Percentiles rank a stretch among this genome's conserved stretches.
phyloP scores from a whole-genome alignment of 1,140 invertebrate species.

The Drosophila virilis region DNA sequence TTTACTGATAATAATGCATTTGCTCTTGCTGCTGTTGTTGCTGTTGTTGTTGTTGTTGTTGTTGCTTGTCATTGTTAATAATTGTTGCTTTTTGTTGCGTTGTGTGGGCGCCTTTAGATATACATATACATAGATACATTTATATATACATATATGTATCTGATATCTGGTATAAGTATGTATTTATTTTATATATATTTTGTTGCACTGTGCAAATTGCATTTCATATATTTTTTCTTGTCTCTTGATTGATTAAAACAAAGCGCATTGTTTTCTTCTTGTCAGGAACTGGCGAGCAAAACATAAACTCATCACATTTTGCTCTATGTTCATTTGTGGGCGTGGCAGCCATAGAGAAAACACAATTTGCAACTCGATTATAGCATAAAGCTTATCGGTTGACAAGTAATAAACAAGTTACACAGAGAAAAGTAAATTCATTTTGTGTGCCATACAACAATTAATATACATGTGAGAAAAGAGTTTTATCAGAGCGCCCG shows the following conservation, averaged over 20 bases:
- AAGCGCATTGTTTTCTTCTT: slow-evolving; percentile 26
- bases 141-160: slow-evolving; percentile 42
- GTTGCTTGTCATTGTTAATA: slow-evolving; percentile 67
- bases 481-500: too few species aligned
- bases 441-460: neutral
- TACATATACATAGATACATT: slow-evolving; percentile 23
- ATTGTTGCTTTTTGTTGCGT: slow-evolving; percentile 73
- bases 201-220: slow-evolving; percentile 22
- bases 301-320: slow-evolving; percentile 1
- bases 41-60: slow-evolving; percentile 45
- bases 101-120: slow-evolving; percentile 39
- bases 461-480: too few species aligned
- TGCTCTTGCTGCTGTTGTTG: slow-evolving; percentile 40
- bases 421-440: neutral
- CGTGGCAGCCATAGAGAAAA: slow-evolving; percentile 5
- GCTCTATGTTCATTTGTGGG: neutral
- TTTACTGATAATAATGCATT: slow-evolving; percentile 80
- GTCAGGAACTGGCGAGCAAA: slow-evolving; percentile 4
- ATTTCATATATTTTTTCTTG: slow-evolving; percentile 34
- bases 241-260: slow-evolving; percentile 66
- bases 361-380: neutral
- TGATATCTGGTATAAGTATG: slow-evolving; percentile 41
- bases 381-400: neutral
- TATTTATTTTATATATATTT: slow-evolving; percentile 2
- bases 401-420: slow-evolving; percentile 11